These are phyloP conservation scores for Eupithecia vulgata DNA, from an alignment of 2,888 invertebrate genomes.

Conservation along the genomic window DNA sequence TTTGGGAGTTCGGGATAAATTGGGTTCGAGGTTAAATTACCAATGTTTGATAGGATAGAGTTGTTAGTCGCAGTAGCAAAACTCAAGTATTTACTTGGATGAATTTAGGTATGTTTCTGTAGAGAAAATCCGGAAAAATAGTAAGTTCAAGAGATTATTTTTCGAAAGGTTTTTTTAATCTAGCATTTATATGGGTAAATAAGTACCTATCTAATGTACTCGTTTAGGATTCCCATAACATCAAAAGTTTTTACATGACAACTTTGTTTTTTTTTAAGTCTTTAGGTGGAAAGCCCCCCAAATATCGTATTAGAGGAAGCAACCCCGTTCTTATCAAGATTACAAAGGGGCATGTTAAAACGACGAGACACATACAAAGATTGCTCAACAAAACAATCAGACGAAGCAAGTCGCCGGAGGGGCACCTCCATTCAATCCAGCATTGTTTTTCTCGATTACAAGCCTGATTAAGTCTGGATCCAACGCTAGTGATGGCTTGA, in stretches of 20 bases:
- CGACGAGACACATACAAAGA: conserved; percentile 29
- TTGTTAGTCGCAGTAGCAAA: neutral
- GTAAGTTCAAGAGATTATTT: no score
- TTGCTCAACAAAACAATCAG: conserved; percentile 44
- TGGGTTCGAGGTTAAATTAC: conserved; percentile 23
- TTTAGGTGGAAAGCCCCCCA: no score
- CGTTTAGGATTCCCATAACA: neutral
- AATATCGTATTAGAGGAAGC: neutral
- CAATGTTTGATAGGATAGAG: neutral
- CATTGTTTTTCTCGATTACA: conserved; percentile 79
- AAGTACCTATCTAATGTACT: no score
- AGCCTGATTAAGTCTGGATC: conserved; percentile 74
- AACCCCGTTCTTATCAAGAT: conserved; percentile 11
- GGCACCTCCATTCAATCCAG: conserved; percentile 58
- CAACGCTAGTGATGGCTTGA: conserved; percentile 42
- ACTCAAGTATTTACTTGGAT: no score
- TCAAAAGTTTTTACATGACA: neutral
- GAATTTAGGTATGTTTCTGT: no score
- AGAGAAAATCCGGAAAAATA: no score
- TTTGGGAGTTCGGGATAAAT: conserved; percentile 48
- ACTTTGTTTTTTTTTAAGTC: no score
- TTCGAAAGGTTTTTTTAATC: no score
- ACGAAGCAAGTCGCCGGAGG: conserved; percentile 47
- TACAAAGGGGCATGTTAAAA: conserved; percentile 29
- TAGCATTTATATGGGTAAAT: no score